Base-by-base conservation (phyloP, 2,888 invertebrate genomes). In the Tenthredo amoena region DNA sequence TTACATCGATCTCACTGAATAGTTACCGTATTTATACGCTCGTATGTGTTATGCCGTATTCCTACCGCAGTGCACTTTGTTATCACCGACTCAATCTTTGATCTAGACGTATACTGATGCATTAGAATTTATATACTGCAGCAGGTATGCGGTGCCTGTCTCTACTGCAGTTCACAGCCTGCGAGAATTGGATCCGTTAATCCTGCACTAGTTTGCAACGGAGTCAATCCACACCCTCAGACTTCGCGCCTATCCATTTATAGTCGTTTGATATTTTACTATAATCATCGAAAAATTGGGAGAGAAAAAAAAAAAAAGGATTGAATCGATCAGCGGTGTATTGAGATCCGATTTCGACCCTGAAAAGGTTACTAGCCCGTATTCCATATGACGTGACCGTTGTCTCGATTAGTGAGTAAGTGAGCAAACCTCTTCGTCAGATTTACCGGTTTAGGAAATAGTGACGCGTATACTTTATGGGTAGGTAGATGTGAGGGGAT, bases 1-100 rank as follows among this genome's bases (percentile, higher is more conserved):
- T 81, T 81, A 81, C 81, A 62, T 62, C 81, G 81, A 37, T 81
- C 81, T 62, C 81, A 81, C 81, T 58, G 81, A n/a, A 40, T 40
- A 62, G 58, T 37, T 21, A 4, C n/a, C 5, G 21, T 18, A 58
- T 37, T 31, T 31, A 43, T 72, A 72, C 21, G 21, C 21, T 1
- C 34, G n/a, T 71, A 9, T 37, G 34, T 71, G 15, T 71, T n/a
- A n/a, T 4, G 9, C 2, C 2, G 9, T 34, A 40, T 21, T 26
- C 43, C 12, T 26, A 6, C 2, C 10, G 21, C 74, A 43, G n/a
- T 74, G 26, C 68, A 74, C 40, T 74, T n/a, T 21, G 43, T 74
- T 31, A 40, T 43, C 21, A 9, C 43, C 43, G 40, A n/a, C 9
- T 21, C n/a, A 34, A 68, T 68, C 68, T 34, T 1, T n/a, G 21